These are phyloP conservation scores for Chymomyza amoena DNA, from an alignment of 2,888 invertebrate species.

Conservation along the genomic window DNA sequence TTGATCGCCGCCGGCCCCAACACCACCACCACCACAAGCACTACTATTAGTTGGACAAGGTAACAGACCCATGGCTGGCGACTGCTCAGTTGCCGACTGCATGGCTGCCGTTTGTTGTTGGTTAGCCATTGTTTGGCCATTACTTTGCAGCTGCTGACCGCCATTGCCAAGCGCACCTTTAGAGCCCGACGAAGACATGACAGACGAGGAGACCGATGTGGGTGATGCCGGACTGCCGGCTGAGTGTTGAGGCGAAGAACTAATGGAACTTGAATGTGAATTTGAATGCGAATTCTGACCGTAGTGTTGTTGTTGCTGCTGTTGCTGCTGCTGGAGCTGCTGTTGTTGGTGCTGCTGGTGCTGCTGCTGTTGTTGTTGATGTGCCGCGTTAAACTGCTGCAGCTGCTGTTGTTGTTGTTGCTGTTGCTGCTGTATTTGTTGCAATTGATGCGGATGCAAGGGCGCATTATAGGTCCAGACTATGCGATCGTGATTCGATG, in stretches of 20 bases:
- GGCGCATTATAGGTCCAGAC: constrained; percentile 96
- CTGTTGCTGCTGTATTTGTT: constrained; percentile 66
- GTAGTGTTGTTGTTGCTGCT: constrained; percentile 59
- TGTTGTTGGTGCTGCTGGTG: too few relatives aligned
- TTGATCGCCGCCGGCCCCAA: constrained; percentile 83
- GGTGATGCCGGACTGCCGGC: constrained; percentile 87
- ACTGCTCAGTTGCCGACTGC: constrained; percentile 43
- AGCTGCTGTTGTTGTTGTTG: constrained; percentile 78
- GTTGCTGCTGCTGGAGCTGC: constrained; percentile 73
- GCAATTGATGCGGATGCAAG: constrained; percentile 76
- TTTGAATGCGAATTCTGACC: constrained; percentile 75
- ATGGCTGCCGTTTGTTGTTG: constrained; percentile 33
- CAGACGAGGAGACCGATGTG: constrained; percentile 91
- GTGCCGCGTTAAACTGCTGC: constrained; percentile 39
- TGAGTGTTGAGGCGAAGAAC: constrained; percentile 81
- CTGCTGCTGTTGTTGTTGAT: constrained; percentile 73
- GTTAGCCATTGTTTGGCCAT: constrained; percentile 40
- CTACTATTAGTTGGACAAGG: constrained; percentile 69
- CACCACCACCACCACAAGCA: constrained; percentile 47
- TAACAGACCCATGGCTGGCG: constrained; percentile 67
- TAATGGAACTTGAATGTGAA: constrained; percentile 79
- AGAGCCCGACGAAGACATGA: constrained; percentile 89
- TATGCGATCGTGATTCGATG: constrained; percentile 82
- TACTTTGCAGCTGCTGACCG: constrained; percentile 50
- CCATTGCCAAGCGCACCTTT: constrained; percentile 80